A percentile compares a stretch with the other conserved stretches of the same genome.
These are phyloP conservation scores for Corythornis madagascariensis DNA, from an alignment of 2,113 vertebrate genomes.

Conservation along the genomic window DNA sequence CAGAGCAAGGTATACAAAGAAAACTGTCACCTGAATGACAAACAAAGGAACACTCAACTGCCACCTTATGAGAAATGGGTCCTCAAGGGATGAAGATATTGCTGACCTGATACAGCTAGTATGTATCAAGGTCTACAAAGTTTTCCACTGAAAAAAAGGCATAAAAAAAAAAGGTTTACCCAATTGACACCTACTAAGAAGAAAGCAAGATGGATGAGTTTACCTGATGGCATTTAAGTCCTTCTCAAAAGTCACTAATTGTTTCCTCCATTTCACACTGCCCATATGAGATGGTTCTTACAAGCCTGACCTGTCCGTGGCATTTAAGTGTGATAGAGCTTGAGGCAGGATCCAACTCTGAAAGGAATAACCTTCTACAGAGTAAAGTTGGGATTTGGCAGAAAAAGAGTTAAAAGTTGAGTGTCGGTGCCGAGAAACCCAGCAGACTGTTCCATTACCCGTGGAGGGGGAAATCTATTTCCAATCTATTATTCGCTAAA, in stretches of 20 bases:
- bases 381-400: accelerated
- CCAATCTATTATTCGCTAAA: not conserved
- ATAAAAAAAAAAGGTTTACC: not conserved
- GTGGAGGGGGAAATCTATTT: not conserved
- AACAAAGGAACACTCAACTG: not conserved
- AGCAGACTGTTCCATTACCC: constrained; percentile 43
- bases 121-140: accelerated
- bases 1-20: not conserved
- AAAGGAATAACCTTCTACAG: no score
- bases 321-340: no score
- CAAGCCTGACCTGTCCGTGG: no score
- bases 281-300: not conserved
- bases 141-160: not conserved
- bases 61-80: accelerated
- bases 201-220: accelerated
- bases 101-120: accelerated
- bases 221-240: not conserved
- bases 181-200: not conserved
- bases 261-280: accelerated
- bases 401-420: not conserved
- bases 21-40: not conserved
- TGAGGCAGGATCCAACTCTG: accelerated
- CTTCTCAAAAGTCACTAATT: no score
- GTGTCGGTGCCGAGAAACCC: accelerated
- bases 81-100: accelerated